Evolutionary conservation across 2,888 invertebrate genomes (phyloP), one percentile per base, ranked within the genome.

Genomic region (Agonopterix subpropinquella): DNA sequence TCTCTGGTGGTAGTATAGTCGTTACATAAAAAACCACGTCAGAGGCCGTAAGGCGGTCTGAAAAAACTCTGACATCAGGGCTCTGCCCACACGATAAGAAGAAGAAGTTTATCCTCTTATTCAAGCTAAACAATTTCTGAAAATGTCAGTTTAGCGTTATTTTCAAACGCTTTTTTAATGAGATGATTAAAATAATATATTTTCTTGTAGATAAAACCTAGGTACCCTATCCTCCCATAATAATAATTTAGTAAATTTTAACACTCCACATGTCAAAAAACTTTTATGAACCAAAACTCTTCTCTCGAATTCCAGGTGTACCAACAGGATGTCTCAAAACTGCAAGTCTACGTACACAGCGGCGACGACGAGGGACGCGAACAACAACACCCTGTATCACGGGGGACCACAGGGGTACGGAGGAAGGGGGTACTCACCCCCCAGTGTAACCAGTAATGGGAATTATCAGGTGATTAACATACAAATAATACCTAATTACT

Each of bases 331-430:
- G 91, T 90, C 90, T 43, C 90, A 91, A 56, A 91, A 91, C 67
- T 91, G 90, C 80, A 90, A 90, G 62, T 70, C 84, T 0, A 77
- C 84, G 51, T 91, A 89, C 70, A 77, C 89, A 4, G 65, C 79
- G 3, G 74, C 83, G 53, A 86, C 90, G 41, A 76, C 90, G 51
- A 73, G 91, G 58, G 90, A 90, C 54, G 91, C 91, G 41, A 91
- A 91, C 67, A 91, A 91, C 77, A 91, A 90, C 76, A 89, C 83
- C 11, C 75, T 89, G 67, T 91, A 90, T 57, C 80, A 89, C 53
- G 79, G 81, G 1, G 63, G 71, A 1, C 67, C 74, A 2, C 78
- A 69, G 49, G 76, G 69, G 9, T 83, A 75, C 57, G 78, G 77
- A 5, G 74, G 75, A 4, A 64, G 86, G 51, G 73, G 75, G n/a